Percentiles rank a stretch among this genome's conserved stretches.
These are phyloP conservation scores for Eucera pruinosa DNA, from an alignment of 2,888 invertebrate genomes.

Conservation along the genomic window DNA sequence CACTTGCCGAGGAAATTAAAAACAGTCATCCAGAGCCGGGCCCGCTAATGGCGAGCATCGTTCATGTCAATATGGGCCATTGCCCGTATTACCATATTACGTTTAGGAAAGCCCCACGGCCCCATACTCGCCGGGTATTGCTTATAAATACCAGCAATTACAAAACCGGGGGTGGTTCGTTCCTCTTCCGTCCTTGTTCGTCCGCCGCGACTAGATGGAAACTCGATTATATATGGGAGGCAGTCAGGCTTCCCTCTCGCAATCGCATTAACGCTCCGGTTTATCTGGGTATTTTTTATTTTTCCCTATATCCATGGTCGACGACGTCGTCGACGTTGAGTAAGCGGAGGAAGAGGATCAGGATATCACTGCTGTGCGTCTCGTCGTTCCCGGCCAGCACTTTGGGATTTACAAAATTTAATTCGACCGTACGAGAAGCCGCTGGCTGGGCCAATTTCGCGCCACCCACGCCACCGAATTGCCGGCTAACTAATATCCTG, in stretches of 20 bases:
- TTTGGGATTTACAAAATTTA: conserved; percentile 52
- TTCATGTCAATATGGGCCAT: conserved; percentile 85
- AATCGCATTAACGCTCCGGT: conserved; percentile 69
- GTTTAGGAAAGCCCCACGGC: conserved; percentile 72
- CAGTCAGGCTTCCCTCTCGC: conserved; percentile 64
- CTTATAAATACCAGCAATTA: conserved; percentile 84
- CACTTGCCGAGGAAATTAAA: conserved; percentile 84
- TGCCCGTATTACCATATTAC: conserved; percentile 84
- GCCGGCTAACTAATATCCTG: conserved; percentile 36
- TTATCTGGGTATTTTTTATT: conserved; percentile 59
- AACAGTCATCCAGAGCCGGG: conserved; percentile 81
- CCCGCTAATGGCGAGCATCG: conserved; percentile 83
- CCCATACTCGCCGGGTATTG: conserved; percentile 77
- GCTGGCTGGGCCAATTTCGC: conserved; percentile 28
- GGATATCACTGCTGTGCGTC: conserved; percentile 9
- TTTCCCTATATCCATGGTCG: conserved; percentile 30
- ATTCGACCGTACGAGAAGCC: conserved; percentile 30
- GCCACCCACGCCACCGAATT: conserved; percentile 3
- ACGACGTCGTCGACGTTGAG: conserved; percentile 19
- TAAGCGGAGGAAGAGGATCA: neutral
- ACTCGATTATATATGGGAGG: conserved; percentile 73
- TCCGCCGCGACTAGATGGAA: conserved; percentile 65
- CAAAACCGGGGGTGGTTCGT: conserved; percentile 70
- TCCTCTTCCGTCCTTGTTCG: conserved; percentile 39
- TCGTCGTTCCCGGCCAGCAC: neutral